A percentile compares a stretch with the other conserved stretches of the same genome.
Conservation (phyloP, 2,888 invertebrate genomes). For the Hirtodrosophila duncani region DNA sequence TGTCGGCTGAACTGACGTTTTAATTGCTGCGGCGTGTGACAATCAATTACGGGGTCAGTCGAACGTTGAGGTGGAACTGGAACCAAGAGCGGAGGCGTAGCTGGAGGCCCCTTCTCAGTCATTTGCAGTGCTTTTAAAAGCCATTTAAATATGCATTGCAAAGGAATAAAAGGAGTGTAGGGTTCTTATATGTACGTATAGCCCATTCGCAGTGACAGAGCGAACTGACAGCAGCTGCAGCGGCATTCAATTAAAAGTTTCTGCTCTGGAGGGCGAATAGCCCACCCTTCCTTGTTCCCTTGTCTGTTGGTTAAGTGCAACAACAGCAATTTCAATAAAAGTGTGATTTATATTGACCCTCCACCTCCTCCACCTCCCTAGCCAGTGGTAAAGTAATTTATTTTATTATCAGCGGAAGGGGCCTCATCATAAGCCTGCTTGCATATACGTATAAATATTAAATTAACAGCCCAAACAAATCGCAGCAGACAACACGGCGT, state of each 20-base stretch:
- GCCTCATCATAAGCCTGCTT: conserved; percentile 33
- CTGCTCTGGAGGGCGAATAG: conserved; percentile 9
- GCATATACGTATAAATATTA: conserved; percentile 39
- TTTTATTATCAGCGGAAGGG: conserved; percentile 38
- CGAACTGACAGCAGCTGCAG: conserved; percentile 57
- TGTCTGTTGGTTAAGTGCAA: conserved; percentile 23
- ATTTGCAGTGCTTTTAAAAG: conserved; percentile 54
- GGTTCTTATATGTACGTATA: background rate
- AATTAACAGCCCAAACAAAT: conserved; percentile 43
- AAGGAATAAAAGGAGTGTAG: conserved; percentile 4
- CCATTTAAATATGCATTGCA: conserved; percentile 57
- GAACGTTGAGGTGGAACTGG: too few species aligned
- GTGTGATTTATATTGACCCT: conserved; percentile 27
- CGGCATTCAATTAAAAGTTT: conserved; percentile 56
- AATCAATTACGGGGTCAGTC: conserved; percentile 62
- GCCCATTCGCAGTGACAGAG: conserved; percentile 20
- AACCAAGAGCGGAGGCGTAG: conserved; percentile 33
- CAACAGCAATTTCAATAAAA: conserved; percentile 44
- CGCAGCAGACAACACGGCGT: conserved; percentile 34
- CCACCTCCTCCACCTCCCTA: background rate
- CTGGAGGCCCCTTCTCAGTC: conserved; percentile 20
- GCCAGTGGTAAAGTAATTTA: conserved; percentile 32
- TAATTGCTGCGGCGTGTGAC: conserved; percentile 62
- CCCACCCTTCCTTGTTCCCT: background rate
- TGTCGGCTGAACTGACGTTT: conserved; percentile 48